A percentile compares a stretch with the other conserved stretches of the same genome.
These are phyloP conservation scores for Peromyscus attwateri DNA, from an alignment of 2,797 vertebrate genomes.

Conservation along the genomic window DNA sequence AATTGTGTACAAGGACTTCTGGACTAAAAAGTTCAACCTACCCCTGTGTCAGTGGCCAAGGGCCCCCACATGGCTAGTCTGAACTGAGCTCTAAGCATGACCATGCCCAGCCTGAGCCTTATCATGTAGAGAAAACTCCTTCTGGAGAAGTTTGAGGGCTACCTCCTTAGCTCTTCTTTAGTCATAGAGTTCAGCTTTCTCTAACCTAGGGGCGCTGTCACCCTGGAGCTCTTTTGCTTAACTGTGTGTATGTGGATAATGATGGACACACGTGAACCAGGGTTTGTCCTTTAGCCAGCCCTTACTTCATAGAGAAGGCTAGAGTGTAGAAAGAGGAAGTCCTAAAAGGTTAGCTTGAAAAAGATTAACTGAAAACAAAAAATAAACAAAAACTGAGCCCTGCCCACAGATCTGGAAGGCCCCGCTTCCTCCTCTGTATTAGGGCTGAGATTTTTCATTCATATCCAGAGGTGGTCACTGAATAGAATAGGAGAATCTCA, in stretches of 20 bases:
- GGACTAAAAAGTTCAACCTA: neutral
- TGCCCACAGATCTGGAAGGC: neutral
- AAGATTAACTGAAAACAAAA: neutral
- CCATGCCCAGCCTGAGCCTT: neutral
- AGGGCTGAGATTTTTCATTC: neutral
- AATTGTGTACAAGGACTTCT: neutral
- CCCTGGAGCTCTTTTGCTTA: neutral
- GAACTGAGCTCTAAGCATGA: no score
- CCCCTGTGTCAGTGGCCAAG: neutral
- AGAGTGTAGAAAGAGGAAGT: neutral
- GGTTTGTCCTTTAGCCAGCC: neutral
- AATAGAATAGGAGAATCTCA: neutral
- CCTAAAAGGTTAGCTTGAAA: neutral
- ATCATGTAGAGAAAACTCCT: neutral
- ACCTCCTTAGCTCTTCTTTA: neutral
- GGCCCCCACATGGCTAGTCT: neutral
- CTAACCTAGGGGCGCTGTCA: neutral
- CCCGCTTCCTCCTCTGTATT: neutral
- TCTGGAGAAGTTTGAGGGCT: neutral
- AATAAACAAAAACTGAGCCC: neutral
- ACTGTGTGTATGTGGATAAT: neutral
- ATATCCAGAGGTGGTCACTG: neutral
- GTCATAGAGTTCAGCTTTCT: neutral
- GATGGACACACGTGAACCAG: accelerated
- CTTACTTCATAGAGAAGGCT: neutral